Percentiles rank a stretch among this genome's conserved stretches.
phyloP scores from a whole-genome alignment of 2,113 vertebrate species.

The Percina caprodes region DNA sequence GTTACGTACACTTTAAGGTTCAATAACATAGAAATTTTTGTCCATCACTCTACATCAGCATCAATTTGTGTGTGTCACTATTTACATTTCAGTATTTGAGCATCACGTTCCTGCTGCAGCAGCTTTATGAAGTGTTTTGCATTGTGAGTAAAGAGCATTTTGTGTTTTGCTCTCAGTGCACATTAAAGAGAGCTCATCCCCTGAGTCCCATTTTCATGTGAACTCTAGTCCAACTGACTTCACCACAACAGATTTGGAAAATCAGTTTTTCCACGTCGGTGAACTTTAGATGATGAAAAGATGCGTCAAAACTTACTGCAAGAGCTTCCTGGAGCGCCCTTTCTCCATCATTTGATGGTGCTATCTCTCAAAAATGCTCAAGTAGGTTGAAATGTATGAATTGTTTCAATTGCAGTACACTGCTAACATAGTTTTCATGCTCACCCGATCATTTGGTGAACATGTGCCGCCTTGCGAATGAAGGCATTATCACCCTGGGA shows the following conservation, averaged over 20 bases:
- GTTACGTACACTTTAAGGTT: neutral
- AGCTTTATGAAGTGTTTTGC: conserved; percentile 11
- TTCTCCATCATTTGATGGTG: neutral
- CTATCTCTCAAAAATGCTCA: neutral
- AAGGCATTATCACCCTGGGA: conserved; percentile 34
- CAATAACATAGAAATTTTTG: neutral
- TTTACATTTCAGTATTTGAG: neutral
- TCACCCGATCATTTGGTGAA: conserved; percentile 37
- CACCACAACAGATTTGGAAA: neutral
- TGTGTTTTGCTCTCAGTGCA: neutral
- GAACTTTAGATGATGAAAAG: neutral
- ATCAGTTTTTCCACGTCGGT: neutral
- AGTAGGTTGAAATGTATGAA: conserved; percentile 1
- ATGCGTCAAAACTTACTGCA: neutral
- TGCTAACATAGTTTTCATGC: conserved; percentile 28
- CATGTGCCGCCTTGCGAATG: conserved; percentile 5
- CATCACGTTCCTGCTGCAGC: neutral
- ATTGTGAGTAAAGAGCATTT: conserved; percentile 7
- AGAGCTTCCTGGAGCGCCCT: neutral
- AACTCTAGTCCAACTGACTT: neutral
- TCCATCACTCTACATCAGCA: neutral
- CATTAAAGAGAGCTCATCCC: conserved; percentile 1
- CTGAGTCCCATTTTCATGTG: conserved; percentile 1
- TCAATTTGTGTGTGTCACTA: conserved; percentile 4
- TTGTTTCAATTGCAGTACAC: neutral